Base-by-base conservation (phyloP, 2,888 invertebrate species). In the Epistrophe grossulariae region DNA sequence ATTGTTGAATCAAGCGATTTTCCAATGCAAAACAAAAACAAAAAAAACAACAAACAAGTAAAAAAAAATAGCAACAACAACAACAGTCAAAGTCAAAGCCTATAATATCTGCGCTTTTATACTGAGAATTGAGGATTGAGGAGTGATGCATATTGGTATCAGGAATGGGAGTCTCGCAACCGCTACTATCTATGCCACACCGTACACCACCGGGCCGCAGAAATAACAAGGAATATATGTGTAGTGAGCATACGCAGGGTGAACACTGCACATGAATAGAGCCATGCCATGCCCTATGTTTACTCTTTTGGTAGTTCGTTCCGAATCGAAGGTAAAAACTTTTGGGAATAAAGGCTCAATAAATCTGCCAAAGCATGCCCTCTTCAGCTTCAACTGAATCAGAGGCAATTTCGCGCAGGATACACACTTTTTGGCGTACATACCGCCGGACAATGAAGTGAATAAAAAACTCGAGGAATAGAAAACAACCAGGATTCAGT, bases 61-160 rank as follows among this genome's bases (percentile, higher is more conserved):
- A 13, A 84, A 84, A 88, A 82, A 79, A 89, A n/a, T n/a, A n/a
- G n/a, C n/a, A n/a, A 84, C 87, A 89, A 79, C 74, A 84, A 79
- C 81, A 88, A 81, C 74, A 79, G 60, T n/a, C 64, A 73, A 81
- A 84, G 79, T 80, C 78, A 79, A 64, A 79, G 68, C 72, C 11
- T 74, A 43, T 52, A 19, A 43, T 52, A 19, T 24, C 24, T 24
- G 24, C 24, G 28, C 35, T 70, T 38, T 70, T 19, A 24, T 15
- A 9, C 19, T 52, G 40, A 6, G 35, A 31, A 7, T 31, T 31
- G 31, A 31, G 31, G 10, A 35, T n/a, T n/a, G n/a, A n/a, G n/a
- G 17, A 55, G 60, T 59, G 57, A 48, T 66, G 52, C 62, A 70
- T 28, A 24, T 52, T 52, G 52, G 72, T 15, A 81, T 59, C 78